Evolutionary conservation across 2,113 vertebrate genomes (phyloP), one percentile per base, ranked within the genome.

Genomic region (Chionis minor): DNA sequence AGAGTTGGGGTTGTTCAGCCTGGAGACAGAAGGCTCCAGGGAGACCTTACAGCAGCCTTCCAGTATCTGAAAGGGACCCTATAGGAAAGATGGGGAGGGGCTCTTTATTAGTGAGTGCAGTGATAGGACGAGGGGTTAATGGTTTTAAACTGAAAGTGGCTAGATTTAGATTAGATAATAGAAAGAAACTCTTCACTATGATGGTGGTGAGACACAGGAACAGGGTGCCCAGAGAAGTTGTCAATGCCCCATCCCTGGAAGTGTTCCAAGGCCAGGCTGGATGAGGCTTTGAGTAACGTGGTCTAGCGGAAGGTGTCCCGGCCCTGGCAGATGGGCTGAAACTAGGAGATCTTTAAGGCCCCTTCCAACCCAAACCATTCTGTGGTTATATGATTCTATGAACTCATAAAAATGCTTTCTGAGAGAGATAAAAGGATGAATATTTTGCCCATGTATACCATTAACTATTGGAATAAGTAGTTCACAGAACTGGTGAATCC

Each of bases 401-500:
- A 74, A 81, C 55, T 67, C 83, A 95, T 85, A 89, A 89, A 96
- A 92, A 80, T 52, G 51, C 35, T 93, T 92, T 88, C 42, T 58
- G 74, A 89, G 55, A 55, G 32, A 92, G 84, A 92, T 56, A 75
- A 89, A 91, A 87, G 61, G 40, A 56, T 49, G 44, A 86, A 35
- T 63, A 55, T 21, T 75, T 79, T 79, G 83, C 56, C 70, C 52
- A 24, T 32, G 26, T 77, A 86, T 35, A 62, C 56, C 47, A 79
- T 73, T 92, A 95, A 84, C 61, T 79, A 55, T 33, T 86, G 45
- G 62, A 90, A 55, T 21, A 91, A 72, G n/a, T 45, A 89, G 74
- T 79, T 91, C 65, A 94, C 93, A 94, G 88, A 70, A 89, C 35
- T 62, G 54, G 70, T 70, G 86, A 89, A 89, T 89, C 85, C 81